These are phyloP conservation scores for Heliothis virescens DNA, from an alignment of 1,140 invertebrate genomes.

Conservation along the genomic window DNA sequence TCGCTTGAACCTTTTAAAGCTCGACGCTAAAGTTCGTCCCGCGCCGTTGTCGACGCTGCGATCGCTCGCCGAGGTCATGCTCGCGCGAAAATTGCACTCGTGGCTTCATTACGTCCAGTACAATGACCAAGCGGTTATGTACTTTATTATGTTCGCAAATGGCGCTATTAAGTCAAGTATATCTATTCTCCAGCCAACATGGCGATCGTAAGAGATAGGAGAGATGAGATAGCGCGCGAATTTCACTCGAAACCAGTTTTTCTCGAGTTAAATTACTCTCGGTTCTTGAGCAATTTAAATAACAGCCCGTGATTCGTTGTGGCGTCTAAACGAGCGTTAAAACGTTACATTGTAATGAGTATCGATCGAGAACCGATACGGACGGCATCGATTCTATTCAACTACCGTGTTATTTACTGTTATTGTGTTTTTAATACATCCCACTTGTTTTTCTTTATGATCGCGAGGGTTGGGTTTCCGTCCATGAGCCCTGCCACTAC, in stretches of 20 bases:
- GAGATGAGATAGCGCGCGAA: conserved; percentile 63
- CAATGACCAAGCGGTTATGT: conserved; percentile 55
- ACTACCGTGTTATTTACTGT: conserved; percentile 56
- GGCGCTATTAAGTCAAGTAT: conserved; percentile 52
- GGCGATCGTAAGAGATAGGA: conserved; percentile 51
- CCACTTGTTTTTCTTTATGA: conserved; percentile 45
- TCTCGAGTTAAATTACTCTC: conserved; percentile 62
- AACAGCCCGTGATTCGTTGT: conserved; percentile 59
- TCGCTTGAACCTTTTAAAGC: conserved; percentile 68
- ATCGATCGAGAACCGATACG: conserved; percentile 50
- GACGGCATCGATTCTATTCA: conserved; percentile 46
- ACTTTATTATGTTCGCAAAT: conserved; percentile 60
- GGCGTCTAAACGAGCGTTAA: conserved; percentile 58
- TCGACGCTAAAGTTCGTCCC: conserved; percentile 34
- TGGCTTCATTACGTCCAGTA: conserved; percentile 55
- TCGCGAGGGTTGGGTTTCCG: conserved; percentile 29
- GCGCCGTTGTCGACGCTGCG: conserved; percentile 43
- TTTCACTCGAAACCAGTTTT: conserved; percentile 62
- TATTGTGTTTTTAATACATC: conserved; percentile 50
- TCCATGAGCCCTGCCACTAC: neutral
- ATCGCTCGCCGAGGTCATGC: conserved; percentile 56
- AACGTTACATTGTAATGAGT: conserved; percentile 58
- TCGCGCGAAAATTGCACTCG: conserved; percentile 67
- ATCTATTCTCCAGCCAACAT: conserved; percentile 49
- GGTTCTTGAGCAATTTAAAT: conserved; percentile 62